Evolutionary conservation across 2,888 invertebrate genomes (phyloP).

Genomic region (Nephrotoma guestfalica): DNA sequence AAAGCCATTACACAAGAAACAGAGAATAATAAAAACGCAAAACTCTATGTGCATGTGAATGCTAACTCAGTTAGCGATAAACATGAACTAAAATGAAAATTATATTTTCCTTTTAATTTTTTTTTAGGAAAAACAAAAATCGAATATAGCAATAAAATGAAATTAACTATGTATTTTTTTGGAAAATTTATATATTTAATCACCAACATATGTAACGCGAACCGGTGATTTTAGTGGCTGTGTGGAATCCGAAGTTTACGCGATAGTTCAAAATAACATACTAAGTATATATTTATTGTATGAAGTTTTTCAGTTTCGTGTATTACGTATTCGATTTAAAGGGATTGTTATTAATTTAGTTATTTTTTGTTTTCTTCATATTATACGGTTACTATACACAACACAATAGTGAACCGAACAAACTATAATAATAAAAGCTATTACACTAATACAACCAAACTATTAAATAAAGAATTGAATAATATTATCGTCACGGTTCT

Average conservation of each 20-base stretch:
- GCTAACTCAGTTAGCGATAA: background rate
- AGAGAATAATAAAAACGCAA: background rate
- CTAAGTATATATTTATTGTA: background rate
- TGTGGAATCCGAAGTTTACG: background rate
- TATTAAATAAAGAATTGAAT: background rate
- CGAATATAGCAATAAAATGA: background rate
- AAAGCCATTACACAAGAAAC: background rate
- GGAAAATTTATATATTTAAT: background rate
- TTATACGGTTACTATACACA: background rate
- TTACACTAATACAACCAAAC: background rate
- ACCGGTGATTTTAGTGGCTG: background rate
- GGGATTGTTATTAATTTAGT: background rate
- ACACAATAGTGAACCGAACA: background rate
- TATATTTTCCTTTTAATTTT: background rate
- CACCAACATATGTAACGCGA: background rate
- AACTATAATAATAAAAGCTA: background rate
- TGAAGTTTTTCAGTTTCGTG: background rate
- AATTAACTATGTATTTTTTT: background rate
- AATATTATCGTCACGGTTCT: background rate
- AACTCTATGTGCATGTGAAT: background rate
- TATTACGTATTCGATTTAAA: background rate
- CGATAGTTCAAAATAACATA: background rate
- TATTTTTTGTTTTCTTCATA: background rate
- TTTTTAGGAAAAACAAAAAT: background rate
- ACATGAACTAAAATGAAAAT: background rate